These are phyloP conservation scores for Sander lucioperca DNA, from an alignment of 2,113 vertebrate species.

Conservation along the genomic window DNA sequence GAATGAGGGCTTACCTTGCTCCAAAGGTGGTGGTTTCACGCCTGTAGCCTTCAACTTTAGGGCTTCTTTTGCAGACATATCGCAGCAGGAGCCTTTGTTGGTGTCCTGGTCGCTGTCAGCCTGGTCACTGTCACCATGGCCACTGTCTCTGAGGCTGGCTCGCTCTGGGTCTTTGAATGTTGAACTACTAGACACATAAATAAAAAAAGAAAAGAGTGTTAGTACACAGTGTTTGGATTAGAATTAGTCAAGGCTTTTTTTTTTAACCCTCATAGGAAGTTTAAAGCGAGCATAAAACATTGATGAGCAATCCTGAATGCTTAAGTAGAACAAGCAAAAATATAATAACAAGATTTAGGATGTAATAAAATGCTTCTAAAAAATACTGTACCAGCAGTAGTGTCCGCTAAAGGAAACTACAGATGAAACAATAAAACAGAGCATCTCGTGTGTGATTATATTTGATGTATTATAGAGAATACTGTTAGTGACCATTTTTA, in stretches of 20 bases:
- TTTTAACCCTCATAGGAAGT: neutral
- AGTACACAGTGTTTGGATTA: neutral
- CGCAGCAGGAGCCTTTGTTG: conserved; percentile 99
- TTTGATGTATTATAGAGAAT: conserved; percentile 70
- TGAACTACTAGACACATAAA: conserved; percentile 88
- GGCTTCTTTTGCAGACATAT: conserved; percentile 99
- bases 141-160: conserved; percentile 98
- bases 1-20: conserved; percentile 93
- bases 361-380: conserved; percentile 33
- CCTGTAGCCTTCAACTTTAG: conserved; percentile 98
- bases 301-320: conserved; percentile 30
- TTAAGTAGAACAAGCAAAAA: conserved; percentile 31
- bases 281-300: conserved; percentile 23
- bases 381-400: neutral
- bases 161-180: conserved; percentile 99
- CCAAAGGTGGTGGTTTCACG: conserved; percentile 93
- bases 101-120: conserved; percentile 99
- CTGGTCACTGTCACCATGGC: conserved; percentile 99
- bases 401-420: conserved; percentile 17
- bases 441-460: conserved; percentile 9
- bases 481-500: conserved; percentile 76
- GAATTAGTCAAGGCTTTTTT: neutral
- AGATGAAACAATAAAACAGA: conserved; percentile 75
- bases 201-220: neutral
- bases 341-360: conserved; percentile 32